A percentile compares a stretch with the other conserved stretches of the same genome.
Evolutionary conservation across 2,888 invertebrate species (phyloP).

Genomic region (Heliconius charithonia): DNA sequence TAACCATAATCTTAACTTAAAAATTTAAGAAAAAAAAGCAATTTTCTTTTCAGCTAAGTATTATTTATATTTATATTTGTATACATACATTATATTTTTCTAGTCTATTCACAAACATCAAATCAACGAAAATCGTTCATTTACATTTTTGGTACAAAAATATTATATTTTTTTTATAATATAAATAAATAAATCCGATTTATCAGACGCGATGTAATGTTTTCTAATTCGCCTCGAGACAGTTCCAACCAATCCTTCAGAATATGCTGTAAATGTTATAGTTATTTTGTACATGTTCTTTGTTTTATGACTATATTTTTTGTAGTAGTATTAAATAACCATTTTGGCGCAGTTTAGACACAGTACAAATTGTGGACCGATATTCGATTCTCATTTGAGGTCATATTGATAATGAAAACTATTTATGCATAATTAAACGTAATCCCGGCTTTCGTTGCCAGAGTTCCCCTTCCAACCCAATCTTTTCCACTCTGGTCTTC

Average conservation of each 20-base stretch:
- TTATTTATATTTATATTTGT: too few species aligned
- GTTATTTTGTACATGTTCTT: not conserved
- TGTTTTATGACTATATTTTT: not conserved
- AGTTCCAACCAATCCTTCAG: not conserved
- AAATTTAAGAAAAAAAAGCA: too few species aligned
- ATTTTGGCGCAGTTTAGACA: not conserved
- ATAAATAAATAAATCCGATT: not conserved
- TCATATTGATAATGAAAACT: not conserved
- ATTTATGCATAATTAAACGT: too few species aligned
- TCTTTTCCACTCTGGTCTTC: too few species aligned
- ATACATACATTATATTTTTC: too few species aligned
- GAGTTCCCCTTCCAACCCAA: too few species aligned
- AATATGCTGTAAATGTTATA: not conserved
- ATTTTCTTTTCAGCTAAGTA: too few species aligned
- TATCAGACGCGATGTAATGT: not conserved
- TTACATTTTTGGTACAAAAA: not conserved
- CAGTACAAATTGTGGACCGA: not conserved
- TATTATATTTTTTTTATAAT: not conserved
- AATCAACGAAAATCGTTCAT: not conserved
- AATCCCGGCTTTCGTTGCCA: too few species aligned
- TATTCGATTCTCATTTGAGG: not conserved
- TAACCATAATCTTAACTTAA: too few species aligned
- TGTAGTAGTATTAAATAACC: not conserved
- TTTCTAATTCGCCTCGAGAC: constrained; percentile 10
- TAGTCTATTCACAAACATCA: not conserved